Base-by-base conservation (phyloP, 2,888 invertebrate genomes). In the Drosophila rellima region DNA sequence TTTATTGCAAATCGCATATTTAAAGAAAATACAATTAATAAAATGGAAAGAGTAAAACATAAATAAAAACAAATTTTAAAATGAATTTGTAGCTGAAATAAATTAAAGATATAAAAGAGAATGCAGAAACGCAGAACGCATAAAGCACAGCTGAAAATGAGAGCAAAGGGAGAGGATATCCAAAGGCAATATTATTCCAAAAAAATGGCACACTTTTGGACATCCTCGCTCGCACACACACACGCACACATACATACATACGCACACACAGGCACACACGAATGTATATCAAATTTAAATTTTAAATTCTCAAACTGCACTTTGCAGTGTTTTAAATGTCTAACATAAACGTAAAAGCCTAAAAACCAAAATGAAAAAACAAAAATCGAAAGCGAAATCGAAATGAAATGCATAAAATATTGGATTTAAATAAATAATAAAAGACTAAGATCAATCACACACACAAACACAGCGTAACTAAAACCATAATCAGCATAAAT, bases 271-370 rank as follows among this genome's bases (percentile, higher is more conserved):
- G 15, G 18, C 59, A 75, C 48, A 26, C 40, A 50, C 57, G 59
- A 51, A 62, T 60, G 51, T 37, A 62, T 62, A 45, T 54, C 48
- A 62, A 62, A 56, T 70, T 74, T 61, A 70, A 74, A 78, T 76
- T 91, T 79, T 72, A 77, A 80, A 89, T 80, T 78, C 75, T 77
- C 79, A 78, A 55, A 78, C 80, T 78, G 70, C 79, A 85, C 81
- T 83, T 89, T 82, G 90, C 85, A 83, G 82, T 60, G 70, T 89
- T 87, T 81, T 78, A 77, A 88, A 80, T 78, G 84, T 75, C 78
- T 78, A 91, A 61, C 54, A 84, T 78, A 81, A 78, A 61, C 50
- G 63, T 71, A 63, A 70, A 70, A 74, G 60, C 55, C 63, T 63
- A 61, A 55, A 44, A 29, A 20, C 15, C 5, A 8, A 29, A 39